A percentile compares a stretch with the other conserved stretches of the same genome.
These are phyloP conservation scores for Wasmannia auropunctata DNA, from an alignment of 1,140 invertebrate genomes.

Conservation along the genomic window DNA sequence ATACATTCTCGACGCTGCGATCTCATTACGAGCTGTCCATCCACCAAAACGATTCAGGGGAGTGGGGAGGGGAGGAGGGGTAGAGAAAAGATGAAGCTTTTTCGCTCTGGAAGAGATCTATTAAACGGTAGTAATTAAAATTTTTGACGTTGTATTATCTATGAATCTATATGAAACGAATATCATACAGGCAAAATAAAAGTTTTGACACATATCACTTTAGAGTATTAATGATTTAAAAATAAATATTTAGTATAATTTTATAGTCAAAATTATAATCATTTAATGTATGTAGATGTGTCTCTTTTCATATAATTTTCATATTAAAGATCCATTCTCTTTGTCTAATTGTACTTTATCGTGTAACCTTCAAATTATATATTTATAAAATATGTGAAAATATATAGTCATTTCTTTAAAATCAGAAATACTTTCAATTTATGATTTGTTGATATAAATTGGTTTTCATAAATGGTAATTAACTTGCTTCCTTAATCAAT, in stretches of 20 bases:
- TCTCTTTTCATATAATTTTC: not conserved
- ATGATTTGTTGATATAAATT: not conserved
- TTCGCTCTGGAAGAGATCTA: conserved; percentile 7
- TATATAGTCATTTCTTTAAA: not conserved
- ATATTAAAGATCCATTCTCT: not conserved
- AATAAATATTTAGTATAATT: conserved; percentile 8
- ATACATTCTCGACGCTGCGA: conserved; percentile 31
- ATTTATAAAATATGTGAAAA: not conserved
- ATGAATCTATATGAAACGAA: not conserved
- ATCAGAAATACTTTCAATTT: not conserved
- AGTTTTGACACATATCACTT: not conserved
- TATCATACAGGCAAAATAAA: not conserved
- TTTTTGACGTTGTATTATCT: not conserved
- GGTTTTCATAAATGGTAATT: not conserved
- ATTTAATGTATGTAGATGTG: not conserved
- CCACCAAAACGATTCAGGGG: not conserved
- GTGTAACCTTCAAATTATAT: not conserved
- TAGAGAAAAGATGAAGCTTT: not conserved
- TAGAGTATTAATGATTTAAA: not conserved
- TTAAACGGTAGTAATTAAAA: conserved; percentile 24
- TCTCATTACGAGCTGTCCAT: conserved; percentile 46
- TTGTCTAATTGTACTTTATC: not conserved
- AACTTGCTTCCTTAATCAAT: not conserved
- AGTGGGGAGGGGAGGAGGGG: too few relatives aligned
- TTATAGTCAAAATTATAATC: not conserved